Evolutionary conservation across 2,113 vertebrate species (phyloP).

Genomic region (Brevimyrus niger): DNA sequence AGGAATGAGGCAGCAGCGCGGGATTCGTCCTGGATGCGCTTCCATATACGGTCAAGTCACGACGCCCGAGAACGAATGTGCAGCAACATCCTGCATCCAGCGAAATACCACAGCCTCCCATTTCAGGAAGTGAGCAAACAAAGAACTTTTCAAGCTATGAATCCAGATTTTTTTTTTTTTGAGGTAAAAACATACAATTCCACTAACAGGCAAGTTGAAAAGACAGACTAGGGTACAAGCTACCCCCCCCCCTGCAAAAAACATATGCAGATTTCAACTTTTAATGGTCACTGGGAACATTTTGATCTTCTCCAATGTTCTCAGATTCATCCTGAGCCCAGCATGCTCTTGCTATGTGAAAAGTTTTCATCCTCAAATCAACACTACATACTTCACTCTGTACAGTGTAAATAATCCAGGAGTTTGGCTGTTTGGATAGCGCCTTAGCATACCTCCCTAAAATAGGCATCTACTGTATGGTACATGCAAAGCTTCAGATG

Average conservation of each 20-base stretch:
- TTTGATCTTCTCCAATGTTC: background rate
- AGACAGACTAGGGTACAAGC: background rate
- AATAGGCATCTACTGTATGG: constrained; percentile 59
- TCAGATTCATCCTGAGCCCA: background rate
- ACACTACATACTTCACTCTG: background rate
- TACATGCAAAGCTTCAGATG: constrained; percentile 20
- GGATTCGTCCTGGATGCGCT: background rate
- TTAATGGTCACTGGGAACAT: background rate
- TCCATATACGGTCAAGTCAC: constrained; percentile 16
- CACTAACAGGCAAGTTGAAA: background rate
- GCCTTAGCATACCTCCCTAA: constrained; percentile 51
- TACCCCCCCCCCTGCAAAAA: too few species aligned
- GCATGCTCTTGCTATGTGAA: background rate
- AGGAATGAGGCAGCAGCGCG: background rate
- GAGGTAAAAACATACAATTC: background rate
- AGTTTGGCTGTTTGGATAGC: constrained; percentile 27
- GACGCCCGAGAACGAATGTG: background rate
- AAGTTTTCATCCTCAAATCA: background rate
- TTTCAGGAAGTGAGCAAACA: constrained; percentile 2
- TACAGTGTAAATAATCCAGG: constrained; percentile 16
- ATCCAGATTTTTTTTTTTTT: background rate
- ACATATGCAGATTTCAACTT: background rate
- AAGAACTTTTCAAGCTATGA: background rate
- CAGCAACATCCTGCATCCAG: background rate
- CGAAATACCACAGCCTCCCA: background rate